Evolutionary conservation across 1,140 invertebrate species (phyloP).

Genomic region (Drosophila watanabei): DNA sequence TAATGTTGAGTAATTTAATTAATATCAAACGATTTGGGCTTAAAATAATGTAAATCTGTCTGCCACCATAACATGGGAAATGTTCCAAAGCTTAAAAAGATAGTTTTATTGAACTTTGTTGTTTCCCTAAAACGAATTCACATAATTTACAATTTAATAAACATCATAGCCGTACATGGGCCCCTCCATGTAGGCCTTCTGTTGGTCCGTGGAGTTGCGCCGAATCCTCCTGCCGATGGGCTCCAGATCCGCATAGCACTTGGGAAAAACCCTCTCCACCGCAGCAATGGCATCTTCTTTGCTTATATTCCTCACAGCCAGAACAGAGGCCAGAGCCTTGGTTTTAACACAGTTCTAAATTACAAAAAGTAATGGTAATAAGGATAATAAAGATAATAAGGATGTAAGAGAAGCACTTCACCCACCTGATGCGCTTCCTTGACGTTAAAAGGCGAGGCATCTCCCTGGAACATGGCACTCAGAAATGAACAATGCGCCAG

Average conservation of each 20-base stretch:
- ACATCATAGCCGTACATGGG: constrained; percentile 93
- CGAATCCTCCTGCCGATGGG: constrained; percentile 94
- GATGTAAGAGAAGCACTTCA: not conserved
- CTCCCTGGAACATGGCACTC: constrained; percentile 91
- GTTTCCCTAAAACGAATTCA: constrained; percentile 29
- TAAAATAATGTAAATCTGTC: constrained; percentile 7
- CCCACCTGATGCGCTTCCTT: constrained; percentile 90
- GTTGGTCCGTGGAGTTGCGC: constrained; percentile 91
- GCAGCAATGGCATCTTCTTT: constrained; percentile 90
- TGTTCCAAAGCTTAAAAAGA: constrained; percentile 32
- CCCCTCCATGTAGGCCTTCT: constrained; percentile 92
- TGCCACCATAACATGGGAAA: constrained; percentile 19
- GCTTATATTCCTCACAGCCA: constrained; percentile 92
- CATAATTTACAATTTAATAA: constrained; percentile 55
- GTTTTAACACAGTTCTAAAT: constrained; percentile 94
- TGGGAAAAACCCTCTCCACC: constrained; percentile 95
- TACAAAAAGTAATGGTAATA: not conserved
- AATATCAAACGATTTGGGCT: constrained; percentile 49
- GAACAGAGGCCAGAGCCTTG: constrained; percentile 93
- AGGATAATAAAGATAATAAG: not conserved
- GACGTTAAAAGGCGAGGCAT: constrained; percentile 91
- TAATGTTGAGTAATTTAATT: constrained; percentile 61
- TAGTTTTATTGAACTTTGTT: constrained; percentile 49
- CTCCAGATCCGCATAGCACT: constrained; percentile 97
- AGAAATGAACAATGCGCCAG: constrained; percentile 96